Conservation (phyloP, 2,888 invertebrate genomes). For the Sylvicola cinctus region DNA sequence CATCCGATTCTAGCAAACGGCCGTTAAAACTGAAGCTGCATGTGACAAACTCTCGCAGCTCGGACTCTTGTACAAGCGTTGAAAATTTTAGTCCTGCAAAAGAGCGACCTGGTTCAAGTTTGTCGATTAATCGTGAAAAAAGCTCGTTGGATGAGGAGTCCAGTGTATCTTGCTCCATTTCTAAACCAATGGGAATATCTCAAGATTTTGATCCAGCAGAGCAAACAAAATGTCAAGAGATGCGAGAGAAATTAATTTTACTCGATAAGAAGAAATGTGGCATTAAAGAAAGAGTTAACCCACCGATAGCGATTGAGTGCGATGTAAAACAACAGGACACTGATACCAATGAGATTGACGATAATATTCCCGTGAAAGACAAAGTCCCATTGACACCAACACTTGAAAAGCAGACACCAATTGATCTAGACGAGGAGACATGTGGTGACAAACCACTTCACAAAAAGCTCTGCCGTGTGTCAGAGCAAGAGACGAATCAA, state of each 20-base stretch:
- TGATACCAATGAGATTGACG: constrained; percentile 25
- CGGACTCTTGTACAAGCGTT: too few species aligned
- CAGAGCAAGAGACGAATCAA: constrained; percentile 30
- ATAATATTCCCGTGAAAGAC: constrained; percentile 2
- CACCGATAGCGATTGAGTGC: too few species aligned
- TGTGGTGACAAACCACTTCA: constrained; percentile 15
- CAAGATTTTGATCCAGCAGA: constrained; percentile 47
- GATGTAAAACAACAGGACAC: constrained; percentile 24
- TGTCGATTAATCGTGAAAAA: constrained; percentile 29
- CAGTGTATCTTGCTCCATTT: constrained; percentile 59
- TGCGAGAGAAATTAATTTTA: constrained; percentile 36
- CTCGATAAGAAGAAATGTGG: constrained; percentile 15
- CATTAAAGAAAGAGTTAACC: constrained; percentile 16
- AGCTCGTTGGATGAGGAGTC: constrained; percentile 50
- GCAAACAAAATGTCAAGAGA: constrained; percentile 31
- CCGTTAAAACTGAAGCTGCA: background rate
- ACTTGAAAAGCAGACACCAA: constrained; percentile 39
- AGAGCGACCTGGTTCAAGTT: background rate
- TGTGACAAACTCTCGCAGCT: too few species aligned
- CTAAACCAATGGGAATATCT: constrained; percentile 56
- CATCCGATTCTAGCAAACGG: background rate
- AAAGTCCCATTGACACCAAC: constrained; percentile 30
- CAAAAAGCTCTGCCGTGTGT: constrained; percentile 29
- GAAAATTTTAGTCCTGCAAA: too few species aligned
- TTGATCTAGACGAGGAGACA: constrained; percentile 34